Conservation (phyloP, 2,797 vertebrate genomes). For the Hydrocynus forskahlii region DNA sequence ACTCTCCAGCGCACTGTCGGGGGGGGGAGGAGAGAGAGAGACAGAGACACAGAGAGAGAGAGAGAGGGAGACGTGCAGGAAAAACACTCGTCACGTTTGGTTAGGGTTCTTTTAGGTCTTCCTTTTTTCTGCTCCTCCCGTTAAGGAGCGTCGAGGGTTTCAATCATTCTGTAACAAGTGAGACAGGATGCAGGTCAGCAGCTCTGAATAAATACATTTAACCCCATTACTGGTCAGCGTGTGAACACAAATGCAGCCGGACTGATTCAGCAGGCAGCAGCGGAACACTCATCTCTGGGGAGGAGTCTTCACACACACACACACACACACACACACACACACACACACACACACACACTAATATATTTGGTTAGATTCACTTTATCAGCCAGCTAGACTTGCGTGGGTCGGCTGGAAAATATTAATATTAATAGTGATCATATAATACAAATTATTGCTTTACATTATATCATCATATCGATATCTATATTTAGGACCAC, state of each 20-base stretch:
- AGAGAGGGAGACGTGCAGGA: slow-evolving; percentile 11
- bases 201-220: slow-evolving; percentile 57
- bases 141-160: slow-evolving; percentile 50
- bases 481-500: no score
- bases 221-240: slow-evolving; percentile 63
- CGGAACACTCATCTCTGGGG: slow-evolving; percentile 46
- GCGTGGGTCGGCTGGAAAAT: neutral
- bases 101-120: slow-evolving; percentile 46
- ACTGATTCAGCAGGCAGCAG: slow-evolving; percentile 57
- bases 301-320: no score
- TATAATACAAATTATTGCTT: neutral
- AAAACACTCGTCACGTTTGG: slow-evolving; percentile 46
- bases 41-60: no score
- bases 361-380: slow-evolving; percentile 24
- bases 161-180: slow-evolving; percentile 61
- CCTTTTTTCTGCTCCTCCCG: slow-evolving; percentile 27
- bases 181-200: slow-evolving; percentile 66
- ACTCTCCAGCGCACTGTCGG: neutral
- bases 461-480: no score
- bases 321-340: slow-evolving; percentile 38
- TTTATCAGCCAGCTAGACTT: neutral
- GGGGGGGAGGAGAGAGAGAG: no score
- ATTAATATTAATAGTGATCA: neutral
- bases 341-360: slow-evolving; percentile 43
- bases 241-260: slow-evolving; percentile 60